Evolutionary conservation across 2,113 vertebrate genomes (phyloP).

Genomic region (Silurus meridionalis): DNA sequence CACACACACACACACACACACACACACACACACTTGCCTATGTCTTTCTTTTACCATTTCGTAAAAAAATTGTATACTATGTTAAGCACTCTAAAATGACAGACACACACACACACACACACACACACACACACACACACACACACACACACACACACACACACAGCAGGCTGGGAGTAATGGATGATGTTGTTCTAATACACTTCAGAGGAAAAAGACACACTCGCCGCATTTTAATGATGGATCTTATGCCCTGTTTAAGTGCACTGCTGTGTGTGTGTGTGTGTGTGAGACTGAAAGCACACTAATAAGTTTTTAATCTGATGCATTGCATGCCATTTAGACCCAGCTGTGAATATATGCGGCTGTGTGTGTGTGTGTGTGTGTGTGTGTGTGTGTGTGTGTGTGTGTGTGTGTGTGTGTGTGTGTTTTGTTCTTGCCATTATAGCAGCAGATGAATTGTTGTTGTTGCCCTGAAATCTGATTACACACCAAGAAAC

Average conservation of each 20-base stretch:
- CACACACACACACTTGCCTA: background rate
- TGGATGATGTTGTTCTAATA: constrained; percentile 7
- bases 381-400: constrained; percentile 14
- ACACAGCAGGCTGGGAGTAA: background rate
- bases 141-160: background rate
- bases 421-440: background rate
- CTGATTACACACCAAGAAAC: constrained; percentile 58
- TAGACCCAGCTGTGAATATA: constrained; percentile 47
- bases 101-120: constrained; percentile 1
- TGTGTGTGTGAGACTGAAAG: background rate
- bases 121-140: constrained; percentile 7
- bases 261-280: background rate
- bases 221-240: background rate
- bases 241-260: constrained; percentile 2
- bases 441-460: constrained; percentile 62
- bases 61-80: constrained; percentile 50
- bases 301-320: constrained; percentile 61
- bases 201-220: constrained; percentile 21
- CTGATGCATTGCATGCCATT: constrained; percentile 42
- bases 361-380: constrained; percentile 7
- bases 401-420: constrained; percentile 6
- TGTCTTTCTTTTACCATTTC: background rate
- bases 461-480: constrained; percentile 73
- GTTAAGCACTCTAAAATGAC: constrained; percentile 8
- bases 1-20: background rate